A percentile compares a stretch with the other conserved stretches of the same genome.
Conservation (phyloP, 2,113 vertebrate genomes). For the Labrus mixtus region DNA sequence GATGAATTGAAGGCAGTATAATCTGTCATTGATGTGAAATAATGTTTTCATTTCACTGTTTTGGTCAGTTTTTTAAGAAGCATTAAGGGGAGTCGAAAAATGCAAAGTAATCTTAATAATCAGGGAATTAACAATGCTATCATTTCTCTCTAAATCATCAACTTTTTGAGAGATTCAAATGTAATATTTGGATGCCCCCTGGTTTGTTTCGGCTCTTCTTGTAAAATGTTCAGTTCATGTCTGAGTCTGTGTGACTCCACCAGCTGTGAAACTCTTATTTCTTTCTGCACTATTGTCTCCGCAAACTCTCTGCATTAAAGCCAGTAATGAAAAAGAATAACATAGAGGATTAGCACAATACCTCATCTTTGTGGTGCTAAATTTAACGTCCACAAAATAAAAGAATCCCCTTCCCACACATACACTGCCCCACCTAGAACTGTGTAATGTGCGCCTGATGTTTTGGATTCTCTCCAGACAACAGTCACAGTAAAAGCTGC, state of each 20-base stretch:
- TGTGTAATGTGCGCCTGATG: conserved; percentile 2
- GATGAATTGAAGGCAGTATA: not conserved
- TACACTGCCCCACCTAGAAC: not conserved
- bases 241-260: not conserved
- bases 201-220: not conserved
- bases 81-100: no score
- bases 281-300: conserved; percentile 2
- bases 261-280: conserved; percentile 1
- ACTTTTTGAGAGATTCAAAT: not conserved
- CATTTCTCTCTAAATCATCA: not conserved
- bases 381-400: conserved; percentile 27
- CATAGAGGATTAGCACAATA: conserved; percentile 4
- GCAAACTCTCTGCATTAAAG: not conserved
- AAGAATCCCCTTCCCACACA: conserved; percentile 18
- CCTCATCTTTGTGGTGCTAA: conserved; percentile 3
- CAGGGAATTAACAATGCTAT: no score
- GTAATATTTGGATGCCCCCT: not conserved
- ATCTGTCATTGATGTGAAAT: no score
- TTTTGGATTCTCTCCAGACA: conserved; percentile 28
- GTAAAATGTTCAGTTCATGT: not conserved
- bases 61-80: no score
- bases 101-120: no score
- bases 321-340: conserved; percentile 21
- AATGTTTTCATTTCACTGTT: no score
- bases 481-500: conserved; percentile 33